Conservation (phyloP, 1,140 invertebrate species). For the Drosophila sechellia region DNA sequence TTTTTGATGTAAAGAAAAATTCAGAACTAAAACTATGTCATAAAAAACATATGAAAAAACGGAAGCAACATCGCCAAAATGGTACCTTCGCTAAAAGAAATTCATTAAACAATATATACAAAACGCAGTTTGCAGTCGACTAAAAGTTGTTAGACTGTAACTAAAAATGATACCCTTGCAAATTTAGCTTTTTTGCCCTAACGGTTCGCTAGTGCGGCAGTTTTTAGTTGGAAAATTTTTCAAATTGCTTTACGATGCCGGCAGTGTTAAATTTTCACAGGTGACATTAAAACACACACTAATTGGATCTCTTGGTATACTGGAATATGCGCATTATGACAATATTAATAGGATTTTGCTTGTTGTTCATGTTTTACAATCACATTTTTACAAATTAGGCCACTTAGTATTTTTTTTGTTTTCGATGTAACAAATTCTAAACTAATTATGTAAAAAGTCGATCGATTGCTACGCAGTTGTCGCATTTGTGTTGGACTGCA, state of each 20-base stretch:
- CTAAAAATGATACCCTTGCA: conserved; percentile 1
- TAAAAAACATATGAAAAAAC: not conserved
- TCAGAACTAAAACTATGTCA: not conserved
- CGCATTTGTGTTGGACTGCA: not conserved
- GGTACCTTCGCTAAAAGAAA: not conserved
- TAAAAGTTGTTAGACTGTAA: conserved; percentile 25
- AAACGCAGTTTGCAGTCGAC: not conserved
- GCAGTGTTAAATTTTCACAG: conserved; percentile 15
- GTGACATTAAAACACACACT: conserved; percentile 13
- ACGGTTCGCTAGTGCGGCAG: conserved; percentile 1
- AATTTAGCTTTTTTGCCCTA: not conserved
- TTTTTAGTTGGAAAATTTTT: conserved; percentile 17
- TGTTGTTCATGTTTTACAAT: not conserved
- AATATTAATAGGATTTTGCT: conserved; percentile 6
- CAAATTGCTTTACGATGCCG: conserved; percentile 11
- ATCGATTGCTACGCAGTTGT: not conserved
- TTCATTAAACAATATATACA: conserved; percentile 3
- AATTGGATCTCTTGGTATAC: conserved; percentile 5
- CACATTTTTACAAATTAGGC: not conserved
- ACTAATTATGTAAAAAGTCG: not conserved
- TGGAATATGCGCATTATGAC: conserved; percentile 17
- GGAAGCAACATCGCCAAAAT: not conserved
- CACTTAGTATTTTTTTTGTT: conserved; percentile 1
- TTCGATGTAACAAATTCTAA: not conserved
- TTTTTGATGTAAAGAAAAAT: not conserved